Conservation (phyloP, 1,140 invertebrate genomes). For the Hypothenemus hampei region DNA sequence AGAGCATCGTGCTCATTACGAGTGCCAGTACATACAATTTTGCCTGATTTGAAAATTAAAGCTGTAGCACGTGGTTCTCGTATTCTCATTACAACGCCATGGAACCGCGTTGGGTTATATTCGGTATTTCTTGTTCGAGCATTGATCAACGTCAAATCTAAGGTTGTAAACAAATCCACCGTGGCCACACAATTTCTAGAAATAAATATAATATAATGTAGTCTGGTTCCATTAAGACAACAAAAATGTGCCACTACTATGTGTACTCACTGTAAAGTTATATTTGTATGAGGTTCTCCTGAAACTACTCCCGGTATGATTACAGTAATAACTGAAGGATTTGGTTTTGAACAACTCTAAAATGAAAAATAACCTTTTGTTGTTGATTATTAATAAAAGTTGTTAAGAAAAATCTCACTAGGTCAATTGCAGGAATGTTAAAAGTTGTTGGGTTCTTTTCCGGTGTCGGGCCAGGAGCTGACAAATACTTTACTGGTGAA, state of each 20-base stretch:
- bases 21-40: slow-evolving; percentile 97
- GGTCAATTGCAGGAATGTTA: slow-evolving; percentile 7
- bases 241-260: background rate
- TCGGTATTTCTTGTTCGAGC: slow-evolving; percentile 96
- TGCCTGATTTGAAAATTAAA: slow-evolving; percentile 95
- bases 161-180: slow-evolving; percentile 81
- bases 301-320: slow-evolving; percentile 35
- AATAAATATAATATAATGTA: background rate
- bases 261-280: slow-evolving; percentile 41
- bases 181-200: slow-evolving; percentile 91
- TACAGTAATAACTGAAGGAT: slow-evolving; percentile 34
- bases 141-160: slow-evolving; percentile 89
- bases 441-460: slow-evolving; percentile 35
- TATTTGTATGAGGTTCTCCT: slow-evolving; percentile 40
- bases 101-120: slow-evolving; percentile 97
- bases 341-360: slow-evolving; percentile 18
- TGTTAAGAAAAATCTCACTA: background rate
- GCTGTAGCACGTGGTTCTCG: slow-evolving; percentile 94
- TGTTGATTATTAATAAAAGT: no score
- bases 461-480: slow-evolving; percentile 41
- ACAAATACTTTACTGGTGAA: slow-evolving; percentile 37
- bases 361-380: background rate
- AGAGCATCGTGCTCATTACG: slow-evolving; percentile 93
- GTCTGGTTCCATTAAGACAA: background rate
- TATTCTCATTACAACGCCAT: slow-evolving; percentile 97